Evolutionary conservation across 2,113 vertebrate species (phyloP), one percentile per base, ranked within the genome.

Genomic region (Ciconia maguari): DNA sequence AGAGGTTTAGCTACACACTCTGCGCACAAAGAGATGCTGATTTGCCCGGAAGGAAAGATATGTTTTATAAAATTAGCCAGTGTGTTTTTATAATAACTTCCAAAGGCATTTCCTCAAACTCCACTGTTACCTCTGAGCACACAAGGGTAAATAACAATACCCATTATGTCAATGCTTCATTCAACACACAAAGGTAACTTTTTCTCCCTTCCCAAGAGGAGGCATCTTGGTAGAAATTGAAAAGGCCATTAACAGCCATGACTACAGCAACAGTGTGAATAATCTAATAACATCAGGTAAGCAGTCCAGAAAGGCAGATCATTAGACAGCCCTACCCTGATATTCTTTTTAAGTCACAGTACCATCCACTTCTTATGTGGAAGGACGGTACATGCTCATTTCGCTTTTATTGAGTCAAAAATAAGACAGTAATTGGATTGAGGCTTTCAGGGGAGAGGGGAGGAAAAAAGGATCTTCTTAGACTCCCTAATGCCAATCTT

Each of bases 341-440:
- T 65, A 87, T 15, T 82, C 6, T 2, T 49, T 68, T 42, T 74
- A 77, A 82, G 70, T 52, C 91, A 64, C 70, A 34, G 78, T 2
- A 42, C 81, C 92, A 65, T 17, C 54, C 58, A 21, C 34, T 65
- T 55, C 84, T 85, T 21, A 11, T 6, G 0, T n/a, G 55, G 42
- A 87, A 87, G 75, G 62, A 91, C 22, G 85, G 84, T 54, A 94
- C 81, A 48, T 0, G 6, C 51, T 88, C 95, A 90, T 91, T 96
- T 97, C 15, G 7, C 94, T 97, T 96, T 96, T 95, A 88, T 27
- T 97, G 97, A 98, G 97, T 97, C 90, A 96, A 98, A 99, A 98
- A 98, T 98, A 98, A 98, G 97, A 94, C 96, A 95, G 96, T 98
- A 99, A 99, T 98, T 98, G 98, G 98, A 98, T 98, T 95, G 97